Percentiles rank a stretch among this genome's conserved stretches.
These are phyloP conservation scores for Halocynthia aurantium DNA, from an alignment of 23 tunicate genomes.

Conservation along the genomic window DNA sequence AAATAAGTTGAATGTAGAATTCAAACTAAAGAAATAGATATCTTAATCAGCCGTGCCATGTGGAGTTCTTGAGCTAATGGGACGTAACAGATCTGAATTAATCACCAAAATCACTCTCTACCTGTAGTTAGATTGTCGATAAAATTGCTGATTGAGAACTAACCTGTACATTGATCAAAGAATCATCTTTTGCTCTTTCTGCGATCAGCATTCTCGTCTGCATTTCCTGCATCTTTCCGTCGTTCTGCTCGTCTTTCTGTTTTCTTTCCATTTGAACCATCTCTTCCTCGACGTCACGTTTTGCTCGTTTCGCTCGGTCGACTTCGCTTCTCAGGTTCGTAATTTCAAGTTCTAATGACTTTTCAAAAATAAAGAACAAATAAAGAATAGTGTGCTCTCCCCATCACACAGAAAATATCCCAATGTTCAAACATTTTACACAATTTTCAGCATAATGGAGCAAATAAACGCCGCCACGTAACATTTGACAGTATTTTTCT, in stretches of 20 bases:
- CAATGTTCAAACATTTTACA: neutral
- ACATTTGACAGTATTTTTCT: too few species aligned
- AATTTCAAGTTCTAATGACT: constrained; percentile 60
- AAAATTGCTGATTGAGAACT: neutral
- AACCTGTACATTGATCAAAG: constrained; percentile 55
- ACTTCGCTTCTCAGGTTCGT: constrained; percentile 52
- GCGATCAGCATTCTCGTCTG: constrained; percentile 62
- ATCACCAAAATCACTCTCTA: too few species aligned
- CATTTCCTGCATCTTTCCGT: constrained; percentile 35
- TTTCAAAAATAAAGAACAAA: too few species aligned
- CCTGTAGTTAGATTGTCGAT: too few species aligned
- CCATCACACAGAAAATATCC: neutral
- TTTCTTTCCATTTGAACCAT: constrained; percentile 20
- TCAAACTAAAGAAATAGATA: too few species aligned
- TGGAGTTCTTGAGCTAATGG: too few species aligned
- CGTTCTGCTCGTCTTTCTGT: constrained; percentile 19
- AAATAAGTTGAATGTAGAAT: neutral
- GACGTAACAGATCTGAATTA: too few species aligned
- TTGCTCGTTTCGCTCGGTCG: constrained; percentile 65
- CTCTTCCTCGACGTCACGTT: constrained; percentile 63
- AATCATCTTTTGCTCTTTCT: constrained; percentile 68
- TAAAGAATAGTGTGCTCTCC: too few species aligned
- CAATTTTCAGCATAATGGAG: neutral
- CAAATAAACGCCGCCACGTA: neutral
- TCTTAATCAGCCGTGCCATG: too few species aligned